Evolutionary conservation across 1,140 invertebrate genomes (phyloP).

Genomic region (Mercenaria mercenaria): DNA sequence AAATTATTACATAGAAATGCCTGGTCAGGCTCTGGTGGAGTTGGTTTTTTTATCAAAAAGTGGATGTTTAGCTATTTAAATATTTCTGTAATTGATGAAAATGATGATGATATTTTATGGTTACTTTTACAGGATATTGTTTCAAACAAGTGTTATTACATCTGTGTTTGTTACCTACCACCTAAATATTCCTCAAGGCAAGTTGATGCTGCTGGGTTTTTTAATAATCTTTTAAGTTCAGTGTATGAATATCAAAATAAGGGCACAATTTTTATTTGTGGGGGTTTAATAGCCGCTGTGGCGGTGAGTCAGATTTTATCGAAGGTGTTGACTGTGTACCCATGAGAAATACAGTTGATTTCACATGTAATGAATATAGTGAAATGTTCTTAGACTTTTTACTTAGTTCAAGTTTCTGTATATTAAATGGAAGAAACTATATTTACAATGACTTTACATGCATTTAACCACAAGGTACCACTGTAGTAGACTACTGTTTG

Average conservation of each 20-base stretch:
- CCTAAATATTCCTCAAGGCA: too few species aligned
- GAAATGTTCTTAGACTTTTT: slow-evolving; percentile 61
- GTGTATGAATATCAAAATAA: too few species aligned
- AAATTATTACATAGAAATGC: not conserved
- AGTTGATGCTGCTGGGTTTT: too few species aligned
- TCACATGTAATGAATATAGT: slow-evolving; percentile 34
- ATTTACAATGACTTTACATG: not conserved
- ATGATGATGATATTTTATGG: not conserved
- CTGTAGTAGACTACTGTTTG: too few species aligned
- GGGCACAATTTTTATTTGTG: too few species aligned
- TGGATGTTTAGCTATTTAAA: not conserved
- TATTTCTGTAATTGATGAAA: not conserved
- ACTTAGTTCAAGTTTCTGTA: not conserved
- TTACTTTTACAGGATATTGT: too few species aligned
- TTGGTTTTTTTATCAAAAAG: slow-evolving; percentile 3
- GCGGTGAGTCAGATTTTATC: slow-evolving; percentile 41
- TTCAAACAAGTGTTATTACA: too few species aligned
- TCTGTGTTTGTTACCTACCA: too few species aligned
- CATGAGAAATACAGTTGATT: slow-evolving; percentile 43
- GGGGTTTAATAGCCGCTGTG: too few species aligned
- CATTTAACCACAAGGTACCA: too few species aligned
- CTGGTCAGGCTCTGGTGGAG: not conserved
- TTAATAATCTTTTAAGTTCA: too few species aligned
- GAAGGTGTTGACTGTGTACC: slow-evolving; percentile 53
- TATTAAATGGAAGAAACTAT: not conserved